Conservation (phyloP, 2,113 vertebrate species). For the Rhineura floridana region DNA sequence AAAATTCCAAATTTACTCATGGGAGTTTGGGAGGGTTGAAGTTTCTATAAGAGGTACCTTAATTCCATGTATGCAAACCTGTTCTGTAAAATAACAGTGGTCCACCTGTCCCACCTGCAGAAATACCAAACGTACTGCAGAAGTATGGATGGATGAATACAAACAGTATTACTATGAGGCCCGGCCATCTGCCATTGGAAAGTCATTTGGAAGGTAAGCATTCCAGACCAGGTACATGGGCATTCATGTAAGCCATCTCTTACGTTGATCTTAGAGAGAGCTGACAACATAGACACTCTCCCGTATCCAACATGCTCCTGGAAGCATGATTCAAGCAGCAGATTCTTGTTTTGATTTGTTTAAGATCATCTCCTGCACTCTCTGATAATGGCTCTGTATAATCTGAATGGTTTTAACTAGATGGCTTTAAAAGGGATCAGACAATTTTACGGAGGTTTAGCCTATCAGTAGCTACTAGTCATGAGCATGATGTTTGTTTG, state of each 20-base stretch:
- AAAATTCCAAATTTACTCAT: neutral
- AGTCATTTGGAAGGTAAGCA: slow-evolving; percentile 91
- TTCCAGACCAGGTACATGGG: accelerated
- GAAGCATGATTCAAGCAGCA: neutral
- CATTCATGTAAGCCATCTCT: neutral
- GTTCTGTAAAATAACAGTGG: slow-evolving; percentile 19
- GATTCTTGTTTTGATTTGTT: neutral
- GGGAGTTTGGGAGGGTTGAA: neutral
- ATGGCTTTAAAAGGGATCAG: neutral
- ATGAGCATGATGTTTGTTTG: neutral
- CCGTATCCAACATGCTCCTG: neutral
- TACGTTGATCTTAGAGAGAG: neutral
- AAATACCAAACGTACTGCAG: slow-evolving; percentile 95
- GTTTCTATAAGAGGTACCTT: neutral
- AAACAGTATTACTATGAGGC: slow-evolving; percentile 98
- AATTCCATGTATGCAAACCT: neutral
- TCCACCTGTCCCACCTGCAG: slow-evolving; percentile 64
- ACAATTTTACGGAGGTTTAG: neutral
- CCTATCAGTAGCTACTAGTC: neutral
- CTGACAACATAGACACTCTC: neutral
- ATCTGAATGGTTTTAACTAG: neutral
- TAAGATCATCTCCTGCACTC: neutral
- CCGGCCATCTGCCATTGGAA: slow-evolving; percentile 92
- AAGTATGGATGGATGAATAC: slow-evolving; percentile 99
- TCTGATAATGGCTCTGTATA: neutral